Evolutionary conservation across 2,797 vertebrate genomes (phyloP), one percentile per base, ranked within the genome.

Genomic region (Falco novaeseelandiae): DNA sequence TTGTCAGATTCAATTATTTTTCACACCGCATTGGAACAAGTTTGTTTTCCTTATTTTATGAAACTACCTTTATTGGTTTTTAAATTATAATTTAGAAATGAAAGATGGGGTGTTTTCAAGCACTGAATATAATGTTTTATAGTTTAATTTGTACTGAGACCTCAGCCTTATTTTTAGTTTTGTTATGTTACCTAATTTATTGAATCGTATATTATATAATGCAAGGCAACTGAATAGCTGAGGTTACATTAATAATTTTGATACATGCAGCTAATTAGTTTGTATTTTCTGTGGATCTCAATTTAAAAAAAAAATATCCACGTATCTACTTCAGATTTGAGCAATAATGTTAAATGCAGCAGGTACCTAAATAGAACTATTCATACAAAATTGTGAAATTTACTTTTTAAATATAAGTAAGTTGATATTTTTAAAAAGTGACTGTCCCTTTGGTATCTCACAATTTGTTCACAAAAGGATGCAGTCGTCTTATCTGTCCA

Each of bases 251-350:
- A 95, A 94, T 96, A 97, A 97, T 97, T 97, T 97, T 97, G 97
- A 98, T 97, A 90, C 93, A 98, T 96, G 87, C 84, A 73, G 74
- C 86, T 97, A 97, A 98, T 98, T 98, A 97, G 77, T 96, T 96
- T 96, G 83, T 90, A 76, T 97, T 97, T 98, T 85, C 82, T 87
- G 32, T 34, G 71, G 59, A 92, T 95, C 61, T 76, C 34, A 82
- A 91, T 92, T 80, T 69, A 32, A 63, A 93, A 90, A 67, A 94
- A 3, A 4, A 38, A n/a, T 73, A 52, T 79, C 85, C 87, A 72
- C n/a, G 0, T 46, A 85, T 46, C 66, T 79, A 23, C 66, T 77
- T 89, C 77, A 59, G 77, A 89, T 91, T 96, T 97, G 72, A 95
- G 38, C 21, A 73, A 30, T 18, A 52, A 40, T 38, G 46, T 84